A percentile compares a stretch with the other conserved stretches of the same genome.
phyloP scores from a whole-genome alignment of 2,797 vertebrate species.

The Diplodus sargus region DNA sequence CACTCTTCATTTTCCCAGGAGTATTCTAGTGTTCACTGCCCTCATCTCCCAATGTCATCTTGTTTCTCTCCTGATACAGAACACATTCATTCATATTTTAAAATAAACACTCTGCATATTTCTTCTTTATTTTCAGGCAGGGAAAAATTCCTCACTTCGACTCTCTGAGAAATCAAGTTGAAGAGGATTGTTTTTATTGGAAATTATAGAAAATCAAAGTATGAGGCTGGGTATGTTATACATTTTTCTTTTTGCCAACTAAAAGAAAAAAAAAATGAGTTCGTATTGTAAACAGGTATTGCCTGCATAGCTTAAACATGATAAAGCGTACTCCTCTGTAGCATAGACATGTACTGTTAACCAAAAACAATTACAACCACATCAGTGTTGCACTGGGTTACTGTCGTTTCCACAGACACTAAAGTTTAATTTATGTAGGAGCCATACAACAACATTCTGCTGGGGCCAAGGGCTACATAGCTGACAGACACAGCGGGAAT shows the following conservation, averaged over 20 bases:
- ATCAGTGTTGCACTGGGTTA: background rate
- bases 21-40: constrained; percentile 18
- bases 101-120: background rate
- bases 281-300: background rate
- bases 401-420: background rate
- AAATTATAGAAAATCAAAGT: background rate
- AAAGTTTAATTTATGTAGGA: background rate
- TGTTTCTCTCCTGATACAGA: constrained; percentile 26
- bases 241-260: background rate
- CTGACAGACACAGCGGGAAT: too few species aligned
- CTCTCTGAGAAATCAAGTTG: background rate
- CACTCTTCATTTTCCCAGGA: constrained; percentile 18
- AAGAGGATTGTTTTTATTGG: background rate
- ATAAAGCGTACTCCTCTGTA: background rate
- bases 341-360: background rate
- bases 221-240: background rate
- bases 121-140: background rate
- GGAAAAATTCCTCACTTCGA: background rate
- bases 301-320: background rate
- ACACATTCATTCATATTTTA: constrained; percentile 48
- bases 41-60: constrained; percentile 2
- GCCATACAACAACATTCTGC: background rate
- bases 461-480: too few species aligned
- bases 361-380: background rate
- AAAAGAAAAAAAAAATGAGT: background rate